Conservation (phyloP, 2,888 invertebrate genomes). For the Drosophila meridionalis region DNA sequence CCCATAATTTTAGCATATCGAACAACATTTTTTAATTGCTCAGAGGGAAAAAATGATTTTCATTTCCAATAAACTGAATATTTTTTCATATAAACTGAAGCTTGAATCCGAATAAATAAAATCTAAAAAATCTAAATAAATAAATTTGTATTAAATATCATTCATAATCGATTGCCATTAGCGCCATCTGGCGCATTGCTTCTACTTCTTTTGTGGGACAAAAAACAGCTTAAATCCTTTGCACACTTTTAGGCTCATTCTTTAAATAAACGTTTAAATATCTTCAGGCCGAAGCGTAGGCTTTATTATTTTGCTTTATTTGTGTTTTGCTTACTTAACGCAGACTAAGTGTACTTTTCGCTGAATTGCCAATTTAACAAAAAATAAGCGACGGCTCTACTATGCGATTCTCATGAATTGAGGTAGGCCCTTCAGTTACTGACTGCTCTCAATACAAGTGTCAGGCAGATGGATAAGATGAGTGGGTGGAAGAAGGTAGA, state of each 20-base stretch:
- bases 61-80: not conserved
- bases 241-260: conserved; percentile 16
- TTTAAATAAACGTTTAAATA: not conserved
- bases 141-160: not conserved
- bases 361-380: not conserved
- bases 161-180: not conserved
- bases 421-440: not conserved
- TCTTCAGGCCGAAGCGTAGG: not conserved
- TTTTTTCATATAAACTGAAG: not conserved
- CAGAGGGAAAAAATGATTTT: not conserved
- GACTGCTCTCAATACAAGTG: not conserved
- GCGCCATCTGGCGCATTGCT: conserved; percentile 22
- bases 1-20: not conserved
- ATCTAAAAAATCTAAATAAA: not conserved
- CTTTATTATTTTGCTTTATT: not conserved
- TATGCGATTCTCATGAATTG: not conserved
- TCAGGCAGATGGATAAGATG: not conserved
- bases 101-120: not conserved
- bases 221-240: not conserved
- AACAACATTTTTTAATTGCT: conserved; percentile 4
- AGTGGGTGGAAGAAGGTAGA: no score
- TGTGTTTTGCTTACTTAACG: not conserved
- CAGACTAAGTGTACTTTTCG: not conserved
- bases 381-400: not conserved
- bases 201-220: not conserved